A percentile compares a stretch with the other conserved stretches of the same genome.
phyloP scores from a whole-genome alignment of 2,113 vertebrate genomes.

The Gadus macrocephalus region DNA sequence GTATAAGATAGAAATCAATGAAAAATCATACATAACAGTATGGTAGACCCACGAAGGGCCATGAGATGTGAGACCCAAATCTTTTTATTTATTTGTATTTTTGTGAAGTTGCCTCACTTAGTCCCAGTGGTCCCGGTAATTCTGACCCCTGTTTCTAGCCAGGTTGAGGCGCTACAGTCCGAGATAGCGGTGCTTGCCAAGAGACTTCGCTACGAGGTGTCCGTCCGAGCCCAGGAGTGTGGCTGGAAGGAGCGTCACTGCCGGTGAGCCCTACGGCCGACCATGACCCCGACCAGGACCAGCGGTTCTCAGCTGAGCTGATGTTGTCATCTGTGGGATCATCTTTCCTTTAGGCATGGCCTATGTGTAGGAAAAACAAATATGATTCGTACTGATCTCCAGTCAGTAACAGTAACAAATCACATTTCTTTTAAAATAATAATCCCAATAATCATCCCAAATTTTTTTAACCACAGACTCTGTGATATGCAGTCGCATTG shows the following conservation, averaged over 20 bases:
- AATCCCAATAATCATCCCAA: no score
- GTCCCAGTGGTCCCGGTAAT: not conserved
- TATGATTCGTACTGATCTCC: no score
- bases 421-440: no score
- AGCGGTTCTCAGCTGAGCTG: no score
- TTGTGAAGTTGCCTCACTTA: not conserved
- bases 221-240: conserved; percentile 70
- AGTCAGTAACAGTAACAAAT: no score
- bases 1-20: not conserved
- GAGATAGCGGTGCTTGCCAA: conserved; percentile 82
- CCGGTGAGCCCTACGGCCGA: conserved; percentile 64
- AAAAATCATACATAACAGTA: not conserved
- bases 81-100: not conserved
- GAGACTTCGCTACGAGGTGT: conserved; percentile 81
- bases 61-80: not conserved
- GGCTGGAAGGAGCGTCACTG: conserved; percentile 82
- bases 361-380: no score
- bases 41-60: not conserved
- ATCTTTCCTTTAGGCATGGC: not conserved
- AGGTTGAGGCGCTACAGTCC: conserved; percentile 87
- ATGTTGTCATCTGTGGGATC: no score
- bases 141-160: conserved; percentile 56
- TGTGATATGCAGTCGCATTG: no score
- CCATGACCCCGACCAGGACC: not conserved
- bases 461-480: no score